A percentile compares a stretch with the other conserved stretches of the same genome.
Evolutionary conservation across 2,797 vertebrate species (phyloP).

Genomic region (Scleropages formosus): DNA sequence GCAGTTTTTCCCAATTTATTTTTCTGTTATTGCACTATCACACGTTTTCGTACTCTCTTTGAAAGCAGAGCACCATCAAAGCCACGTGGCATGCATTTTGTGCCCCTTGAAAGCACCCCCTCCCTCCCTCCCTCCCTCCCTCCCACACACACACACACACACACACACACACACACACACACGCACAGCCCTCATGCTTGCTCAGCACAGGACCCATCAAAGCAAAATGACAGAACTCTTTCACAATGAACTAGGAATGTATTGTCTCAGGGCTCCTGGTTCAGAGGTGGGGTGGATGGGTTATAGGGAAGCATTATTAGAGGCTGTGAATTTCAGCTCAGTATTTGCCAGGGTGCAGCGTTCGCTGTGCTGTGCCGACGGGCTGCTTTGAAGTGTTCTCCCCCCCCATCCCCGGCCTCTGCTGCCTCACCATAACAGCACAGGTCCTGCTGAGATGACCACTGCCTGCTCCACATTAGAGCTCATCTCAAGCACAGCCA

Average conservation of each 20-base stretch:
- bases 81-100: not conserved
- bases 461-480: not conserved
- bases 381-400: constrained; percentile 16
- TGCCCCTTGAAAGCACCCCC: not conserved
- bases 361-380: not conserved
- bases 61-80: constrained; percentile 10
- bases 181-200: not conserved
- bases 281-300: not conserved
- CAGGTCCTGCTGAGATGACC: constrained; percentile 3
- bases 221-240: constrained; percentile 37
- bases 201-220: constrained; percentile 3
- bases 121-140: too few species aligned
- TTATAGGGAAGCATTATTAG: constrained; percentile 2
- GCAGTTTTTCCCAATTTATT: not conserved
- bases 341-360: not conserved
- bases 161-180: not conserved
- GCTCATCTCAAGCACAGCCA: not conserved
- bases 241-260: constrained; percentile 32
- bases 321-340: constrained; percentile 15
- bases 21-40: not conserved
- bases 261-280: constrained; percentile 30
- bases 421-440: not conserved
- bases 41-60: not conserved
- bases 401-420: not conserved
- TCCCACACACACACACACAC: not conserved